Evolutionary conservation across 2,113 vertebrate species (phyloP), one percentile per base, ranked within the genome.

Genomic region (Oryzias woworae): DNA sequence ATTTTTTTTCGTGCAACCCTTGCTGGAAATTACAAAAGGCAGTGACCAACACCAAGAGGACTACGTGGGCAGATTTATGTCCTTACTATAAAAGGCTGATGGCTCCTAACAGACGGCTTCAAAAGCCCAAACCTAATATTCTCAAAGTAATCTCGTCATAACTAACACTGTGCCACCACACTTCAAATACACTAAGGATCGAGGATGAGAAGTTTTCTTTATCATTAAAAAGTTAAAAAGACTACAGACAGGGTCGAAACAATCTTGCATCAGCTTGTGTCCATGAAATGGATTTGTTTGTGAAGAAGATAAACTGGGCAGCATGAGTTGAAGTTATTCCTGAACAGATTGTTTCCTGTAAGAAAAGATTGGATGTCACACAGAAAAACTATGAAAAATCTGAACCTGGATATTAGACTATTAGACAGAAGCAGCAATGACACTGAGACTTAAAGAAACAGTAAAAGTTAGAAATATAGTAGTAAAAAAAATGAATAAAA

Each of bases 371-470:
- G 1, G 42, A 26, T 1, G 8, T 36, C 47, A 31, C 62, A 62
- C 56, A 71, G 80, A 69, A 61, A 69, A 43, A 67, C 75, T 8
- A 58, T 26, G 80, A 82, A 77, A 17, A 67, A 46, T 7, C 42
- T 24, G 44, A 22, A 67, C 44, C 17, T 48, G 51, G 36, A 53
- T 52, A 6, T 28, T 5, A 28, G 26, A 6, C 5, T 28, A 28
- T 28, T 28, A 5, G 26, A 28, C 0, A 28, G 4, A 28, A 4
- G 26, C 26, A 28, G 26, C 26, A 6, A 28, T 28, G 4, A 52
- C 22, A 61, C 24, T 0, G 7, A 16, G 20, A 23, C 50, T 68
- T 24, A 13, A 31, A 69, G 24, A 41, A 61, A 68, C 15, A 36
- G 10, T 36, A 1, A 36, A 36, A 10, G 7, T 20, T 20, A 20